Percentiles rank a stretch among this genome's conserved stretches.
Conservation (phyloP, 1,140 invertebrate species). For the Eciton burchellii region DNA sequence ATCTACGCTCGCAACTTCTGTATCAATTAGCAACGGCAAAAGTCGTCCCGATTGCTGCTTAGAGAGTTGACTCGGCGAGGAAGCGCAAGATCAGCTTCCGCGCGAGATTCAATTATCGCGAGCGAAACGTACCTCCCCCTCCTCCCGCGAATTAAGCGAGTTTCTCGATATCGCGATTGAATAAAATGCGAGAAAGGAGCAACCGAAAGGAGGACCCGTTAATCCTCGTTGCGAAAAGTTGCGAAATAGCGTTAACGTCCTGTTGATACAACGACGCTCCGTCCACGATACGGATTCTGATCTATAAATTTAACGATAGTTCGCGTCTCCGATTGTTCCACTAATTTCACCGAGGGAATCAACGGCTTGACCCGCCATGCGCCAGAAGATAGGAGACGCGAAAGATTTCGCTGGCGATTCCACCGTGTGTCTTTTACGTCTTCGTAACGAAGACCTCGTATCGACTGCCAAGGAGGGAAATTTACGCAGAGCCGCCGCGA, state of each 20-base stretch:
- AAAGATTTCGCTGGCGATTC: slow-evolving; percentile 25
- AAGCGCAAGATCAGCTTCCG: neutral
- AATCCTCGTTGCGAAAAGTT: neutral
- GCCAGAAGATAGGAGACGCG: neutral
- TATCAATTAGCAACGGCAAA: slow-evolving; percentile 17
- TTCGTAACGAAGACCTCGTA: slow-evolving; percentile 29
- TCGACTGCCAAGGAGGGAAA: slow-evolving; percentile 33
- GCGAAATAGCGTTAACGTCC: neutral
- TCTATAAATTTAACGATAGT: slow-evolving; percentile 3
- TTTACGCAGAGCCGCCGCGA: slow-evolving; percentile 43
- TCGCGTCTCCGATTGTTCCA: neutral
- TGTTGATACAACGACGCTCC: slow-evolving; percentile 4
- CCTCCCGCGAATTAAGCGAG: neutral
- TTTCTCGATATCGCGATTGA: slow-evolving; percentile 11
- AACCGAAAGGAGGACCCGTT: slow-evolving; percentile 9
- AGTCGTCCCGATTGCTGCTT: neutral
- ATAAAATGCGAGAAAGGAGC: neutral
- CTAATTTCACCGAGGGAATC: slow-evolving; percentile 2
- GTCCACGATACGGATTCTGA: too few relatives aligned
- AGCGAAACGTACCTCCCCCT: neutral
- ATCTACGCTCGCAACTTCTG: neutral
- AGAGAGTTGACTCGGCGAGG: neutral
- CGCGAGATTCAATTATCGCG: neutral
- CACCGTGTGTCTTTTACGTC: slow-evolving; percentile 39
- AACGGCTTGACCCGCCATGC: neutral